Percentiles rank a stretch among this genome's conserved stretches.
These are phyloP conservation scores for Eciton burchellii DNA, from an alignment of 1,140 invertebrate species.

Conservation along the genomic window DNA sequence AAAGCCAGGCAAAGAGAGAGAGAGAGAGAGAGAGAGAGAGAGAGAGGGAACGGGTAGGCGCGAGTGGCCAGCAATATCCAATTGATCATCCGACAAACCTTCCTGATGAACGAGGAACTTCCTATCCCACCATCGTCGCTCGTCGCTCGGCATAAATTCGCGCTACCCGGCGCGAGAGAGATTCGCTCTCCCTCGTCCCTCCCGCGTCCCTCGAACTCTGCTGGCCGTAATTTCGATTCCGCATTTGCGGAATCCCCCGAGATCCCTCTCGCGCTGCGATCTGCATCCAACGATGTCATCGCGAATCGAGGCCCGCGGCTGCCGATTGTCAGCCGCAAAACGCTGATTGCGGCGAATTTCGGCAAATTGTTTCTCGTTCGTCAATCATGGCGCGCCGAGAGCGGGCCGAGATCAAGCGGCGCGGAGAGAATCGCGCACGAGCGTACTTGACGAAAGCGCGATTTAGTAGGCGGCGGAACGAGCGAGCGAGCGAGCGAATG, in stretches of 20 bases:
- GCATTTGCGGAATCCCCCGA: no score
- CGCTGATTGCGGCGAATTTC: not conserved
- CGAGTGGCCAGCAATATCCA: constrained; percentile 80
- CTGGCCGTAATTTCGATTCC: constrained; percentile 39
- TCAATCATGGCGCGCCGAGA: not conserved
- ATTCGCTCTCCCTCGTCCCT: constrained; percentile 18
- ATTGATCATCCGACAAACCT: constrained; percentile 82
- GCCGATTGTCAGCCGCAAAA: not conserved
- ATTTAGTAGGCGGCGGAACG: not conserved
- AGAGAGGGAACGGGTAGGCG: constrained; percentile 33
- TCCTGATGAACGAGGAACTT: constrained; percentile 79
- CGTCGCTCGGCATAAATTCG: constrained; percentile 59
- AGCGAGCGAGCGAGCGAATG: not conserved
- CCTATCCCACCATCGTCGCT: constrained; percentile 68
- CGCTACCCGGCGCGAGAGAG: constrained; percentile 38
- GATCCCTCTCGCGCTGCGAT: constrained; percentile 2
- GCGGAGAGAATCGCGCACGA: not conserved
- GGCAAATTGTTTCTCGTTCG: not conserved
- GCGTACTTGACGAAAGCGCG: not conserved
- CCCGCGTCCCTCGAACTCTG: no score
- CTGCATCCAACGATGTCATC: not conserved
- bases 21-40: constrained; percentile 1
- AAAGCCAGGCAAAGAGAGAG: not conserved
- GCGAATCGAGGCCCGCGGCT: not conserved
- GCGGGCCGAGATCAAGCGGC: not conserved